Evolutionary conservation across 1,140 invertebrate species (phyloP).

Genomic region (Heliconius hewitsoni): DNA sequence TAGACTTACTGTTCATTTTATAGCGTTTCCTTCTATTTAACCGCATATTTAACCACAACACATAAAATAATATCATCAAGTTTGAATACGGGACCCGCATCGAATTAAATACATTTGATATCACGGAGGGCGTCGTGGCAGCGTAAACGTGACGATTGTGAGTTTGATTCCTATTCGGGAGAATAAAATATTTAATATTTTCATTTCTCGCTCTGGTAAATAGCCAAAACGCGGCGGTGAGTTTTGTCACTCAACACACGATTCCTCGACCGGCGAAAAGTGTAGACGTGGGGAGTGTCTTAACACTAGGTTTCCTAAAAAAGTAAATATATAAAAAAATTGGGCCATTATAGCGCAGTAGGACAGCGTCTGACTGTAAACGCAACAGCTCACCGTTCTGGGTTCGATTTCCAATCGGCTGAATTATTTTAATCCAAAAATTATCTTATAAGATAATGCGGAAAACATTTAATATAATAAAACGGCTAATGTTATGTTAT

Average conservation of each 20-base stretch:
- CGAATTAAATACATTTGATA: neutral
- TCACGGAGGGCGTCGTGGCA: neutral
- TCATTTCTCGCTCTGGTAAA: neutral
- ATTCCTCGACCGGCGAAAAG: no score
- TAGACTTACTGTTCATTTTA: slow-evolving; percentile 2
- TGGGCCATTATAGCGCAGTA: neutral
- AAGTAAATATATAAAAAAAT: no score
- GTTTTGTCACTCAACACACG: neutral
- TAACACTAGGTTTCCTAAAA: no score
- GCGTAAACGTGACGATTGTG: neutral
- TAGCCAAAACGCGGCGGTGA: neutral
- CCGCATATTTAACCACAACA: neutral
- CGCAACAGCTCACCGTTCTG: neutral
- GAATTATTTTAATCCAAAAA: no score
- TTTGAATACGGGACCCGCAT: slow-evolving; percentile 5
- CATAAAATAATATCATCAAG: neutral
- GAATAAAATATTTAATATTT: neutral
- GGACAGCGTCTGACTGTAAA: neutral
- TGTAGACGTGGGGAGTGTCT: no score
- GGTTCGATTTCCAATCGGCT: neutral
- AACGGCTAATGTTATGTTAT: no score
- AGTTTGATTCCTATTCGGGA: neutral
- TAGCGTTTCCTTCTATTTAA: neutral
- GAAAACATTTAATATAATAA: no score
- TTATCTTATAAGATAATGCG: no score